Base-by-base conservation (phyloP, 2,888 invertebrate species). In the Sisyra terminalis region DNA sequence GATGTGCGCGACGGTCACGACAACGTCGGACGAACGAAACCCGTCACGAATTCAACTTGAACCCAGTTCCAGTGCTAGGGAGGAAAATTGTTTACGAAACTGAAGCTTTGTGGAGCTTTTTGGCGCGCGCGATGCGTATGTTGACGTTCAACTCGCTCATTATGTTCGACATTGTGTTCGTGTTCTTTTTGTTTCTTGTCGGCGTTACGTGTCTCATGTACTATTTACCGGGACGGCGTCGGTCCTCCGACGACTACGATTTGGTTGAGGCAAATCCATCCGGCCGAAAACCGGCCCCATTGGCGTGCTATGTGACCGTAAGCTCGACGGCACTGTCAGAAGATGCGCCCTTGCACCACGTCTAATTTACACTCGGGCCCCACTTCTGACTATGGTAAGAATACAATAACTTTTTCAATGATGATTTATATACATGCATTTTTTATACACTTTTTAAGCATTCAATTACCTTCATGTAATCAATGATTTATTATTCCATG, bases 101-200 rank as follows among this genome's bases (percentile, higher is more conserved):
- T 24, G 24, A 24, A 24, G 24, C 7, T 7, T 7, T 24, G 24
- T 24, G 5, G 24, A 24, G 24, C 24, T 24, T 24, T 24, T 24
- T 3, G 24, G 3, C 24, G 24, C 41, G 34, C 70, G 71, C 70
- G 69, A 84, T 85, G 84, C 82, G 82, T 75, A 72, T 84, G 61
- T 74, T 83, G 75, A 81, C 81, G 73, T 73, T 83, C 67, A 84
- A 84, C 69, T 83, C 83, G 58, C 73, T 85, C 64, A 76, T 84
- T 70, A 83, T 84, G 82, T 85, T 85, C 72, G 83, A 85, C 69
- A 76, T 83, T 64, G 83, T 84, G 66, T 85, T 85, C 71, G 73
- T 83, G 67, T 84, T 84, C 66, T 84, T 85, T 70, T 70, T 85
- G 60, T 84, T 85, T 67, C 75, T 85, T 61, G 78, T 84, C 57